Evolutionary conservation across 2,113 vertebrate species (phyloP), one percentile per base, ranked within the genome.

Genomic region (Puffinus mauretanicus): DNA sequence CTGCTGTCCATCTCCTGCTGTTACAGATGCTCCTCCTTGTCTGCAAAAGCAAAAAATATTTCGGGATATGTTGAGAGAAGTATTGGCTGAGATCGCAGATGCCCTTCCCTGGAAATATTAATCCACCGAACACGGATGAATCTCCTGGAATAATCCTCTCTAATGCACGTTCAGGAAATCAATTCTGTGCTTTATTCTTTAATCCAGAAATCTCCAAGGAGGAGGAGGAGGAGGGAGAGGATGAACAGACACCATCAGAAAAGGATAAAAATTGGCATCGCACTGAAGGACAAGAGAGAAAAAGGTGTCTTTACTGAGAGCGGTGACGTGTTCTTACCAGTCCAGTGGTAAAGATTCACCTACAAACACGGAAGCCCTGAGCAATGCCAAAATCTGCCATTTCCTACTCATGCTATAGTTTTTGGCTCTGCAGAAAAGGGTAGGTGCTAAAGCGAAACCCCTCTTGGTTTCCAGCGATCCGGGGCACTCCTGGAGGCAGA

Each of bases 201-300:
- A 97, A 97, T 96, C 96, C 96, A 96, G 95, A 96, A 95, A 96
- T 96, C 96, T 96, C 94, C 93, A 93, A 95, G 93, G 82, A 91
- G 73, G 77, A 92, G 70, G 80, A 91, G 92, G 88, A 60, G 64
- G 84, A 94, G 91, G 69, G 93, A 83, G 26, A 60, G 92, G 55
- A 71, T 84, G 78, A 88, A 75, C 61, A 66, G 34, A 27, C 46
- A 82, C 51, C 18, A 24, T 16, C 66, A 67, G 55, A 90, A 95
- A 20, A 62, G 89, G 76, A 80, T 77, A 70, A 90, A 91, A 91
- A 85, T 27, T 64, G 62, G 16, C 40, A 49, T 14, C 32, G 61
- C 10, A 6, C 30, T 72, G 42, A 82, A 90, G 62, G 58, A 82
- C 51, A 73, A 54, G 65, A n/a, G 47, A 82, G 57, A 47, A 89